phyloP scores from a whole-genome alignment of 2,113 vertebrate species.

The Phocoena sinus region DNA sequence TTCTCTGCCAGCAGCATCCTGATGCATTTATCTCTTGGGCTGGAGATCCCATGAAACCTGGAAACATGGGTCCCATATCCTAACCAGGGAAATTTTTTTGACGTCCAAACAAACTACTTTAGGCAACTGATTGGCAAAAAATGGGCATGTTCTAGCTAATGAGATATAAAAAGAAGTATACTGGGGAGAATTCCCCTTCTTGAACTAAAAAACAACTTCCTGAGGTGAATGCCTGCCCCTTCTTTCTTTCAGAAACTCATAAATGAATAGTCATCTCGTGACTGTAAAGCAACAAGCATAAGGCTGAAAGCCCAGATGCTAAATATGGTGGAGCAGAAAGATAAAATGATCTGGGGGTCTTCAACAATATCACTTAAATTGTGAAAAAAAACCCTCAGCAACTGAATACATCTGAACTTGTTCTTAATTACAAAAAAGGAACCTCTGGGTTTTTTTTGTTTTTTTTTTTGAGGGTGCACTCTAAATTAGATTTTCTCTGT shows the following conservation, averaged over 20 bases:
- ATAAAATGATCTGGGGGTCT: not conserved
- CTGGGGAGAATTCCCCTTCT: not conserved
- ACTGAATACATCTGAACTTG: not conserved
- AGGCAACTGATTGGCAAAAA: not conserved
- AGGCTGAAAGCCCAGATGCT: not conserved
- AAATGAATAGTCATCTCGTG: not conserved
- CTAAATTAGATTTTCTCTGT: not conserved
- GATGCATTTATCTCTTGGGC: not conserved
- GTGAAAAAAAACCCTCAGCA: not conserved
- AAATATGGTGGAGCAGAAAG: not conserved
- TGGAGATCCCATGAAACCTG: not conserved
- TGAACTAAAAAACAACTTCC: not conserved
- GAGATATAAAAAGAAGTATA: not conserved
- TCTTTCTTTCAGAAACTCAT: constrained; percentile 30
- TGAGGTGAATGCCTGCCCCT: not conserved
- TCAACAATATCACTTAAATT: not conserved
- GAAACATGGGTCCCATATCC: not conserved
- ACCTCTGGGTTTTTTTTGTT: not conserved
- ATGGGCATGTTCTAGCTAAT: not conserved
- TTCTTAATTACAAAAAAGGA: constrained; percentile 1
- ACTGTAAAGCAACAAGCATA: not conserved
- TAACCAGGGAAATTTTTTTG: not conserved
- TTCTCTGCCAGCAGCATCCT: not conserved
- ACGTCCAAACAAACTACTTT: not conserved
- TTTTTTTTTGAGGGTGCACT: not conserved